These are phyloP conservation scores for Falcaria lacertinaria DNA, from an alignment of 2,888 invertebrate genomes.

Conservation along the genomic window DNA sequence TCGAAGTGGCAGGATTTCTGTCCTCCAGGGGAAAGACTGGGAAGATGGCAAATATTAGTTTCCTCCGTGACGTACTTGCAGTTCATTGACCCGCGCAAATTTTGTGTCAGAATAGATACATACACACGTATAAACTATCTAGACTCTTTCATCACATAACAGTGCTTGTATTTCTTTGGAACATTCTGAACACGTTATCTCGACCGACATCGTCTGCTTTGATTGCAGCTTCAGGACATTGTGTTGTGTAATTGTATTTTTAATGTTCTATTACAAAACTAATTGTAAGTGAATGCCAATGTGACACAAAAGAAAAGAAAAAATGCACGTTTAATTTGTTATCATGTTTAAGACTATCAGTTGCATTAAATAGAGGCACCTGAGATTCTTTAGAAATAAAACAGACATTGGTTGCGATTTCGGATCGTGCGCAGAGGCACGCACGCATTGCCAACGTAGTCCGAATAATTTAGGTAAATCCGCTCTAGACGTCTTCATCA, in stretches of 20 bases:
- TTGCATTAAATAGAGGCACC: background rate
- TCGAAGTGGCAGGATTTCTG: conserved; percentile 51
- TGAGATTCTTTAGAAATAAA: background rate
- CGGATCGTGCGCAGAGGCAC: conserved; percentile 39
- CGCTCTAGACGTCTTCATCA: conserved; percentile 53
- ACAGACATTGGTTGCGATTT: conserved; percentile 18
- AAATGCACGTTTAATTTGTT: background rate
- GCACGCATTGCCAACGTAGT: conserved; percentile 57
- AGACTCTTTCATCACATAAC: conserved; percentile 25
- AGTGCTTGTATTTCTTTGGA: conserved; percentile 6
- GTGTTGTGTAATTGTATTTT: background rate
- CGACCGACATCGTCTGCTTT: background rate
- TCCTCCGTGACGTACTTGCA: conserved; percentile 57
- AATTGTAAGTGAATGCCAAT: background rate
- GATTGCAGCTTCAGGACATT: background rate
- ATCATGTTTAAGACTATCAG: background rate
- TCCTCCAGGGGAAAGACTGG: conserved; percentile 62
- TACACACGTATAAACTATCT: conserved; percentile 40
- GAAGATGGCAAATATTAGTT: conserved; percentile 72
- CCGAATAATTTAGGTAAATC: conserved; percentile 73
- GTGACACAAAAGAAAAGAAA: background rate
- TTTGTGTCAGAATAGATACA: conserved; percentile 45
- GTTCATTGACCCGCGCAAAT: conserved; percentile 70
- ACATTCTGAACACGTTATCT: background rate
- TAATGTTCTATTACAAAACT: background rate